Percentiles rank a stretch among this genome's conserved stretches.
phyloP scores from a whole-genome alignment of 2,113 vertebrate genomes.

The Cromileptes altivelis region DNA sequence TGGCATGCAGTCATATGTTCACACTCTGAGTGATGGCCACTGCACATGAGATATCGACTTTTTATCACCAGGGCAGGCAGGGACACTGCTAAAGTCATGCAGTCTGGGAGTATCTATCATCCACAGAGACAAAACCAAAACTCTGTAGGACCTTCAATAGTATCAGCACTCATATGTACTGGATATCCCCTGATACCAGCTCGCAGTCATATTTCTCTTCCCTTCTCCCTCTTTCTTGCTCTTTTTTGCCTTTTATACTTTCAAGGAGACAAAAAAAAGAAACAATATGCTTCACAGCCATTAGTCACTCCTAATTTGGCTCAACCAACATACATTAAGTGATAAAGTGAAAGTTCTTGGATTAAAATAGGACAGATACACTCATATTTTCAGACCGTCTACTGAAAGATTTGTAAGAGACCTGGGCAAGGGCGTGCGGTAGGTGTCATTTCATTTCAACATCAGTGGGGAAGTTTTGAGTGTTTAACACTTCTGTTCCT shows the following conservation, averaged over 20 bases:
- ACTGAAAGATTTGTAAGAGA: not conserved
- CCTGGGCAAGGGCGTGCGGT: no score
- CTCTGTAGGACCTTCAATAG: slow-evolving; percentile 29
- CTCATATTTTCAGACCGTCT: not conserved
- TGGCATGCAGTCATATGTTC: slow-evolving; percentile 29
- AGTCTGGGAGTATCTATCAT: slow-evolving; percentile 42
- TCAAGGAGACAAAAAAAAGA: slow-evolving; percentile 10
- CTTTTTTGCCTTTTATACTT: not conserved
- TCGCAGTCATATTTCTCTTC: slow-evolving; percentile 16
- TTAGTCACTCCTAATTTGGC: not conserved
- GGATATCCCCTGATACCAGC: slow-evolving; percentile 5
- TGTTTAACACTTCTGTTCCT: no score
- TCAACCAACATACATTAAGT: not conserved
- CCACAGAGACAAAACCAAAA: slow-evolving; percentile 33
- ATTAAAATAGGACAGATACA: not conserved
- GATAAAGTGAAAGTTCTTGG: not conserved
- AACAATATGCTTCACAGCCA: not conserved
- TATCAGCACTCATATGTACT: slow-evolving; percentile 30
- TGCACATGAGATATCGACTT: slow-evolving; percentile 43
- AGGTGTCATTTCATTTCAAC: no score
- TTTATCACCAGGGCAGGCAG: slow-evolving; percentile 54
- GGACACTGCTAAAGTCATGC: slow-evolving; percentile 26
- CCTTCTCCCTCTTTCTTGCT: not conserved
- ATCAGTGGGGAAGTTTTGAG: no score
- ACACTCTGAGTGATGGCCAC: slow-evolving; percentile 49